Base-by-base conservation (phyloP, 2,113 vertebrate genomes). In the Phyllostomus discolor region DNA sequence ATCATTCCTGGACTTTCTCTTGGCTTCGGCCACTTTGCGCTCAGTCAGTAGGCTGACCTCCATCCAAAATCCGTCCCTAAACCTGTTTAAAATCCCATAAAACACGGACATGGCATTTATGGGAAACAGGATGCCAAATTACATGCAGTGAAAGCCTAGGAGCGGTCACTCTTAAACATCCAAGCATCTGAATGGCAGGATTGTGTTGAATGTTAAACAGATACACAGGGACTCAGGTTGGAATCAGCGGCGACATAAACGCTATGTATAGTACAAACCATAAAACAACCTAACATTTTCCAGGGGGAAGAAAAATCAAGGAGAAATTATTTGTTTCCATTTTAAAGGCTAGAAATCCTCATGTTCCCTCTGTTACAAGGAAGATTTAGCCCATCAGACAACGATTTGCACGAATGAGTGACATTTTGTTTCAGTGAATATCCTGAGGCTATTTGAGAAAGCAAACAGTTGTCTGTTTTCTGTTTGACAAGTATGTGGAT, bases 41-140 rank as follows among this genome's bases (percentile, higher is more conserved):
- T 73, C 86, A 80, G 87, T 83, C 82, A 48, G 75, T 90, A 96
- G 95, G n/a, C 69, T 93, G 91, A 82, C 73, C 28, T 64, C 10
- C 2, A 22, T 86, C 92, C 95, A 88, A 87, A 81, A 94, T n/a
- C 41, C 14, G 35, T 95, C 62, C 92, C 48, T n/a, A 78, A 78
- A 76, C 91, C 62, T 94, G 88, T 95, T 83, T 46, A 95, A 76
- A 89, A 91, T 75, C 92, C 38, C 89, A 73, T 96, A 92, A 95
- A 96, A 91, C 59, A 59, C 0, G 0, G 76, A 89, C 48, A 11
- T 79, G 66, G 87, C 92, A 95, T 94, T 94, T 90, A 81, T 26
- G 41, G 83, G 96, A 64, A 64, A 10, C 16, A 10, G 57, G 62
- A 66, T 24, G 87, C 95, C 96, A 93, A 81, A n/a, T 38, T 33